phyloP scores from a whole-genome alignment of 2,113 vertebrate species.

The Sakesphorus luctuosus region DNA sequence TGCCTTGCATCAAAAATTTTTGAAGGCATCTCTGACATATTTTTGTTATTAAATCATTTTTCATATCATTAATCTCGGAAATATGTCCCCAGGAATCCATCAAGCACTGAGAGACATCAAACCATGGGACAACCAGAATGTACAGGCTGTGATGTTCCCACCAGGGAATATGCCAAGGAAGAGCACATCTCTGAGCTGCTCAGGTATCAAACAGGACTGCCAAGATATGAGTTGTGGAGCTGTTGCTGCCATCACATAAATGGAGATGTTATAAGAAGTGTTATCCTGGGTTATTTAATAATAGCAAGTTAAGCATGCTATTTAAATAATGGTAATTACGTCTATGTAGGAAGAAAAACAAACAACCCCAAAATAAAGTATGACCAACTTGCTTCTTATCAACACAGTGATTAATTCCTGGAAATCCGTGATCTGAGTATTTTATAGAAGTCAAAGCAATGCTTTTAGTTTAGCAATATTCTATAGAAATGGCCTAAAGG shows the following conservation, averaged over 20 bases:
- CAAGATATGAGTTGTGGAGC: neutral
- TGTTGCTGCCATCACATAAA: neutral
- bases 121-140: neutral
- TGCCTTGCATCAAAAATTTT: neutral
- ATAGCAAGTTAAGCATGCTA: neutral
- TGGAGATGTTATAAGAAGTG: neutral
- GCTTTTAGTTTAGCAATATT: neutral
- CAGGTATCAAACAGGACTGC: neutral
- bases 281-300: neutral
- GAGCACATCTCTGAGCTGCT: neutral
- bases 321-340: neutral
- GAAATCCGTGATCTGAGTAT: neutral
- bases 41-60: slow-evolving; percentile 10
- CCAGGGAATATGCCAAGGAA: neutral
- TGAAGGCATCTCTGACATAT: slow-evolving; percentile 2
- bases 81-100: neutral
- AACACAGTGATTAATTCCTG: neutral
- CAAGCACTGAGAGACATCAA: neutral
- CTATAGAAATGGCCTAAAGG: neutral
- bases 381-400: neutral
- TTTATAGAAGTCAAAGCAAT: neutral
- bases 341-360: neutral
- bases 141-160: neutral
- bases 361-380: neutral
- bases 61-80: neutral